phyloP scores from a whole-genome alignment of 2,113 vertebrate genomes.

The Gasterosteus aculeatus region DNA sequence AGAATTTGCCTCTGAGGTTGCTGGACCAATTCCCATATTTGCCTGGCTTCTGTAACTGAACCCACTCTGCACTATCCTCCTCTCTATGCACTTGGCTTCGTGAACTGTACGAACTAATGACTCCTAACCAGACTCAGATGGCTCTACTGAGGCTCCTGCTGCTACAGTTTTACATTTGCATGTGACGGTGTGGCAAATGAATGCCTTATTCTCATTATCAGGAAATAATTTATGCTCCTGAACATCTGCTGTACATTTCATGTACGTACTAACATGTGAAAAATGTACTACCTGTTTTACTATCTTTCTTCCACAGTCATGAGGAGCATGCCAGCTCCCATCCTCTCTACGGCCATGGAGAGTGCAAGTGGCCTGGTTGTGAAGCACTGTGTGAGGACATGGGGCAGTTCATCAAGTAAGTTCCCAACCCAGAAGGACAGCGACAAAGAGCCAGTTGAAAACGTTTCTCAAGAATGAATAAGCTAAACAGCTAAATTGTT shows the following conservation, averaged over 20 bases:
- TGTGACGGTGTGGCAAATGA: constrained; percentile 21
- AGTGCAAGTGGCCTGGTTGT: constrained; percentile 99
- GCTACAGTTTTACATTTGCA: constrained; percentile 34
- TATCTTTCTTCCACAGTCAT: constrained; percentile 69
- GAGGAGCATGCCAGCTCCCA: constrained; percentile 93
- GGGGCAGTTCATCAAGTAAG: constrained; percentile 98
- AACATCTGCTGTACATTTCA: neutral
- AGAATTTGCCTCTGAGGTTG: constrained; percentile 69
- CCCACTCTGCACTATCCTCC: constrained; percentile 69
- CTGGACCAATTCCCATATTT: constrained; percentile 70
- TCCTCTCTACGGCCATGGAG: constrained; percentile 96
- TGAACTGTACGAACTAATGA: constrained; percentile 65
- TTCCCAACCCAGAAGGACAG: constrained; percentile 8
- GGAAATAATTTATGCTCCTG: constrained; percentile 1
- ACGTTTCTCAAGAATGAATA: neutral
- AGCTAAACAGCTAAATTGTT: neutral
- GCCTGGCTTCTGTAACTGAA: constrained; percentile 78
- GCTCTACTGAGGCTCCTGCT: constrained; percentile 42
- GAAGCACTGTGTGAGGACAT: constrained; percentile 99
- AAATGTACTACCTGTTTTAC: neutral
- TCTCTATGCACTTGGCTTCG: constrained; percentile 68
- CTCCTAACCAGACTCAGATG: constrained; percentile 75
- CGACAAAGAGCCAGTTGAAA: neutral
- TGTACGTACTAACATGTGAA: neutral
- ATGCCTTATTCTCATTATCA: constrained; percentile 11